Evolutionary conservation across 2,113 vertebrate species (phyloP).

Genomic region (Bothrops jararaca): DNA sequence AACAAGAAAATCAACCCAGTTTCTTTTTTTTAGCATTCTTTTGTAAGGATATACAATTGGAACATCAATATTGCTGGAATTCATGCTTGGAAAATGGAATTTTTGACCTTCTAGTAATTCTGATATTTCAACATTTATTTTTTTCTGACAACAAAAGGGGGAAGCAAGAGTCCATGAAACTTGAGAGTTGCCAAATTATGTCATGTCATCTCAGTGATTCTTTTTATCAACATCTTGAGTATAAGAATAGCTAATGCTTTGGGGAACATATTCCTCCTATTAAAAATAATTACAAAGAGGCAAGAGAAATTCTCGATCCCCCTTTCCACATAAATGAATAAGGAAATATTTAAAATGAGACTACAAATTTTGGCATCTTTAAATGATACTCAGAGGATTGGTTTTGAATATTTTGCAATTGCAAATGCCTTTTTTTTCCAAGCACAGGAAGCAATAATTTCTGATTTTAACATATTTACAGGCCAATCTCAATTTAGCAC

Average conservation of each 20-base stretch:
- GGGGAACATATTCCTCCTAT: neutral
- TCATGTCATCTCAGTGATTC: neutral
- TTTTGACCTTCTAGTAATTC: constrained; percentile 2
- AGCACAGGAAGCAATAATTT: neutral
- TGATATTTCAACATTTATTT: constrained; percentile 26
- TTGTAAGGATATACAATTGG: neutral
- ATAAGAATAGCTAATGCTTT: constrained; percentile 12
- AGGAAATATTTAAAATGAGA: neutral
- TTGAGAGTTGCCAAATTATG: neutral
- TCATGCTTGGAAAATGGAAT: constrained; percentile 23
- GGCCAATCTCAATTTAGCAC: neutral
- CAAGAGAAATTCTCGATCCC: neutral
- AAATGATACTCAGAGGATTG: neutral
- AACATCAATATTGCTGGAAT: neutral
- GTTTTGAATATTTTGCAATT: neutral
- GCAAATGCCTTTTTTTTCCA: neutral
- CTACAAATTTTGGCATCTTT: neutral
- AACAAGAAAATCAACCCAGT: neutral
- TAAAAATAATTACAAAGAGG: constrained; percentile 8
- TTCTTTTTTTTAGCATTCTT: neutral
- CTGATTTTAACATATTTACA: neutral
- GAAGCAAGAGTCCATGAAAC: neutral
- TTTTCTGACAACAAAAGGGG: neutral
- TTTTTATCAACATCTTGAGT: neutral
- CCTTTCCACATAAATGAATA: neutral